A percentile compares a stretch with the other conserved stretches of the same genome.
These are phyloP conservation scores for Phoxinus dragarum DNA, from an alignment of 2,797 vertebrate genomes.

Conservation along the genomic window DNA sequence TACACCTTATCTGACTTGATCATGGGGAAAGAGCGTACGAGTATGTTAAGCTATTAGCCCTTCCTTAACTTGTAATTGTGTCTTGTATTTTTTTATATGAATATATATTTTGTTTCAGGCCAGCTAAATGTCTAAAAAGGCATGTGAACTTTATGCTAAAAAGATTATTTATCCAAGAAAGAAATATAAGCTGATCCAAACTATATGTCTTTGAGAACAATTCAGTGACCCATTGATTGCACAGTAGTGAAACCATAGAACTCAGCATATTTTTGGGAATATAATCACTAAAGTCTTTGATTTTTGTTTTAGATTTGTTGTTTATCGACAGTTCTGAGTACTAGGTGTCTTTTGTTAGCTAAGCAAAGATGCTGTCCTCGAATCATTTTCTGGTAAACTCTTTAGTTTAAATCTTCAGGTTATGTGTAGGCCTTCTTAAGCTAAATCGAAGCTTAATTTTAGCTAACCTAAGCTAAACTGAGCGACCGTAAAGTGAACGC, in stretches of 20 bases:
- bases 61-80: constrained; percentile 73
- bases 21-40: constrained; percentile 70
- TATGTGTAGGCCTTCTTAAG: constrained; percentile 44
- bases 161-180: constrained; percentile 81
- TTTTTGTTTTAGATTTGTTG: constrained; percentile 56
- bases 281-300: constrained; percentile 83
- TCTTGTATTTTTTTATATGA: constrained; percentile 71
- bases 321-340: constrained; percentile 53
- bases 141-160: constrained; percentile 80
- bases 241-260: constrained; percentile 74
- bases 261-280: constrained; percentile 81
- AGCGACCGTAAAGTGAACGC: constrained; percentile 44
- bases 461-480: constrained; percentile 31
- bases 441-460: constrained; percentile 50
- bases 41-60: constrained; percentile 74
- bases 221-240: constrained; percentile 80
- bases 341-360: constrained; percentile 32
- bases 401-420: constrained; percentile 51
- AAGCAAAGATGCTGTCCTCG: constrained; percentile 47
- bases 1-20: constrained; percentile 74
- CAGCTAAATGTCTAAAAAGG: constrained; percentile 77
- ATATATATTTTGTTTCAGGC: constrained; percentile 70
- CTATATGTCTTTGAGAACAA: constrained; percentile 70
- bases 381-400: constrained; percentile 30
- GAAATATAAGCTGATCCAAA: constrained; percentile 83